Evolutionary conservation across 2,113 vertebrate species (phyloP).

Genomic region (Brachypteracias leptosomus): DNA sequence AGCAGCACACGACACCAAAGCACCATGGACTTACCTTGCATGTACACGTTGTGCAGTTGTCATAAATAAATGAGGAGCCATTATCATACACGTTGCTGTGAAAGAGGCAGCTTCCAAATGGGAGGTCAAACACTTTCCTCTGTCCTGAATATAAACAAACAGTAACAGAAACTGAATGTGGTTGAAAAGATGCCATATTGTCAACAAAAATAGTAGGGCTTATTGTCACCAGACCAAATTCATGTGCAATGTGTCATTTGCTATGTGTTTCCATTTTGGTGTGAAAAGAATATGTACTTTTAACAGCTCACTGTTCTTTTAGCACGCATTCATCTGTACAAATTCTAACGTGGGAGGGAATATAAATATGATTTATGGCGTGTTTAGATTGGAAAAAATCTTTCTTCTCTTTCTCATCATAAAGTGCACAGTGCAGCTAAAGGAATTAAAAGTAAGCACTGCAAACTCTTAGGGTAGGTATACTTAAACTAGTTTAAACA

Average conservation of each 20-base stretch:
- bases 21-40: slow-evolving; percentile 80
- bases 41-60: slow-evolving; percentile 91
- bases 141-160: slow-evolving; percentile 81
- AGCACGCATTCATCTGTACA: not conserved
- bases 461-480: not conserved
- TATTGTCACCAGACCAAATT: slow-evolving; percentile 40
- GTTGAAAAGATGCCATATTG: not conserved
- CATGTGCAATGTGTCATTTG: not conserved
- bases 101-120: slow-evolving; percentile 93
- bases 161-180: slow-evolving; percentile 23
- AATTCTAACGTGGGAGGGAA: not conserved
- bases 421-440: not conserved
- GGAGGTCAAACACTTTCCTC: slow-evolving; percentile 96
- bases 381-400: slow-evolving; percentile 28
- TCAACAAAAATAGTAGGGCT: slow-evolving; percentile 23
- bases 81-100: slow-evolving; percentile 95
- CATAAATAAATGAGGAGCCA: slow-evolving; percentile 83
- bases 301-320: slow-evolving; percentile 2
- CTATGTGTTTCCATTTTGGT: slow-evolving; percentile 12
- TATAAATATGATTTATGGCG: slow-evolving; percentile 35
- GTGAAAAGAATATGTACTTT: not conserved
- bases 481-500: slow-evolving; percentile 22
- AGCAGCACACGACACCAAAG: not conserved
- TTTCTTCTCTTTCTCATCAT: not conserved
- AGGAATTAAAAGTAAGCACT: slow-evolving; percentile 24